Evolutionary conservation across 1,140 invertebrate species (phyloP), one percentile per base, ranked within the genome.

Genomic region (Lucilia sericata): DNA sequence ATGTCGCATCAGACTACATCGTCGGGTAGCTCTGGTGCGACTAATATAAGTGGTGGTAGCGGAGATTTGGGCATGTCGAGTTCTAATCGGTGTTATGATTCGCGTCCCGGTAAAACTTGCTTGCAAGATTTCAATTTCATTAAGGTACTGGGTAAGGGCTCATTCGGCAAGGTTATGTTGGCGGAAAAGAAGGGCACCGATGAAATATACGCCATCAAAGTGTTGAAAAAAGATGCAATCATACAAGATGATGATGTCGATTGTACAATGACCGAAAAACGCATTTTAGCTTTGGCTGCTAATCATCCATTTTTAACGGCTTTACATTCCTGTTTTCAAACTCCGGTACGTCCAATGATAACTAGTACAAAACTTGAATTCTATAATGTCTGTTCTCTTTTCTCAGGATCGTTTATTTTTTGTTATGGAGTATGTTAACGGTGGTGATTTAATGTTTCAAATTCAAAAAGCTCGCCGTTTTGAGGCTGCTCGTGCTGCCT

Each of bases 401-500:
- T 87, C 91, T 25, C 87, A 96, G 93, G 97, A 98, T 91, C 94
- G 98, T 30, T 93, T 99, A 83, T 99, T 99, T 92, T 99, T 99
- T 92, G 98, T 99, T 82, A 91, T 91, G 90, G 90, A 91, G 92
- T 99, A 99, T 91, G 98, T 99, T 8, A 99, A 99, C 92, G 99
- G 99, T 88, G 99, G 99, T 88, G 99, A 99, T 93, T 93, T 99
- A 84, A 99, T 99, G 99, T 99, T 99, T 93, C 99, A 99, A 95
- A 99, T 99, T 90, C 99, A 99, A 93, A 95, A 97, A 88, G 97
- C 98, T 76, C 93, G 98, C 82, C 99, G 99, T 92, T 99, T 99
- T 92, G 99, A 99, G 91, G 98, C 99, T 92, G 95, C 96, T 30
- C 92, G 99, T 65, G 98, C 98, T 17, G 94, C 93, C 85, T 99